These are phyloP conservation scores for Corythaixoides concolor DNA, from an alignment of 2,113 vertebrate genomes.

Conservation along the genomic window DNA sequence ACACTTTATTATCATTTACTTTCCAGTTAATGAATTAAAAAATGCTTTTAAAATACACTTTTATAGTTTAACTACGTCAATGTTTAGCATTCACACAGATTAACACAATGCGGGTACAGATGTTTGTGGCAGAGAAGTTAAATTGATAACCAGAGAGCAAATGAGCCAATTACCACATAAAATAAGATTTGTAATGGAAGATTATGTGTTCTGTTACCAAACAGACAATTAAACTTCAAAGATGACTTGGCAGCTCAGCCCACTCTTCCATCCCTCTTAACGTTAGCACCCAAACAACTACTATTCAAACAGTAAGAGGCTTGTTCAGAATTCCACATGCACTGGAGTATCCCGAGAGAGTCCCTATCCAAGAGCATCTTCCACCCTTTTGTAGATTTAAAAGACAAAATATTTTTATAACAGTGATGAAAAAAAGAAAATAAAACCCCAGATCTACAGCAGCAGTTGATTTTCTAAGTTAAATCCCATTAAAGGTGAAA, in stretches of 20 bases:
- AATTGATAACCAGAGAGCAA: conserved; percentile 69
- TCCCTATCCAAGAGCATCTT: background rate
- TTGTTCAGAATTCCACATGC: conserved; percentile 5
- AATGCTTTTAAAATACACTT: background rate
- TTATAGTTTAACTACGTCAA: conserved; percentile 25
- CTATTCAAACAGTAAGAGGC: conserved; percentile 28
- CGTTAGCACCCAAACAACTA: conserved; percentile 2
- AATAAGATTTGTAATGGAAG: conserved; percentile 63
- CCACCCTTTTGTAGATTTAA: background rate
- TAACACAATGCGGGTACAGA: conserved; percentile 63
- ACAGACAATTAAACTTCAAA: conserved; percentile 74
- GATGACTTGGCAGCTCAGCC: conserved; percentile 45
- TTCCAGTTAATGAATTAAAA: conserved; percentile 59
- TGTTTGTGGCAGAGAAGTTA: conserved; percentile 65
- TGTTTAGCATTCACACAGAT: conserved; percentile 43
- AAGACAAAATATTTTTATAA: background rate
- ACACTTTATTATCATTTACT: conserved; percentile 24
- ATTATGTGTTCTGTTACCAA: conserved; percentile 59
- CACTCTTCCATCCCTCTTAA: conserved; percentile 13
- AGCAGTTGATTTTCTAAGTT: background rate
- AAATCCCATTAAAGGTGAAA: background rate
- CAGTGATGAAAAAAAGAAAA: background rate
- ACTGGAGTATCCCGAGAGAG: conserved; percentile 1
- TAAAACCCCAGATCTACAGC: background rate
- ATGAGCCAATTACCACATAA: conserved; percentile 70